These are phyloP conservation scores for Telenomus remus DNA, from an alignment of 1,140 invertebrate species.

Conservation along the genomic window DNA sequence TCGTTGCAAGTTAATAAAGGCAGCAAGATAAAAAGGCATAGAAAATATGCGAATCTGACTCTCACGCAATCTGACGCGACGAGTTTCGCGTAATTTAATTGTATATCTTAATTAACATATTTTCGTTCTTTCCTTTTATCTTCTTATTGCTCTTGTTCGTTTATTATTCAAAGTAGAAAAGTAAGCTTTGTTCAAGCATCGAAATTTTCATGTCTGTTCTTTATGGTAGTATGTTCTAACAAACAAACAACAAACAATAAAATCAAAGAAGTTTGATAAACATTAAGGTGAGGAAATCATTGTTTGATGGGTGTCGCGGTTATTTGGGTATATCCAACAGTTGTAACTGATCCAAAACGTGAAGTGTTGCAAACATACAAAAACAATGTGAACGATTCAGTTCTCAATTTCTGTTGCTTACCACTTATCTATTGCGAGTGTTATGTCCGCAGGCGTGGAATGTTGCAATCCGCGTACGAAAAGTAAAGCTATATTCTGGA, in stretches of 20 bases:
- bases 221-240: too few species aligned
- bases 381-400: slow-evolving; percentile 1
- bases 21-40: slow-evolving; percentile 8
- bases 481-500: slow-evolving; percentile 5
- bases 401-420: not conserved
- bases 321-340: not conserved
- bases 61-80: slow-evolving; percentile 24
- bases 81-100: slow-evolving; percentile 38
- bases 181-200: not conserved
- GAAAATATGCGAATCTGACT: slow-evolving; percentile 5
- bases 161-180: not conserved
- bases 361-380: not conserved
- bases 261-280: too few species aligned
- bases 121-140: slow-evolving; percentile 28
- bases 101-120: slow-evolving; percentile 55
- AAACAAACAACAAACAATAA: too few species aligned
- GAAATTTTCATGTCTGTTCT: too few species aligned
- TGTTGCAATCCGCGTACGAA: not conserved
- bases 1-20: slow-evolving; percentile 12
- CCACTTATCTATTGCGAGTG: not conserved
- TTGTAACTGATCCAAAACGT: not conserved
- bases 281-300: too few species aligned
- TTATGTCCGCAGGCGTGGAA: not conserved
- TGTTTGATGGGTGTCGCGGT: too few species aligned
- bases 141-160: not conserved